Evolutionary conservation across 1,140 invertebrate species (phyloP), one percentile per base, ranked within the genome.

Genomic region (Probaryconus sp.): DNA sequence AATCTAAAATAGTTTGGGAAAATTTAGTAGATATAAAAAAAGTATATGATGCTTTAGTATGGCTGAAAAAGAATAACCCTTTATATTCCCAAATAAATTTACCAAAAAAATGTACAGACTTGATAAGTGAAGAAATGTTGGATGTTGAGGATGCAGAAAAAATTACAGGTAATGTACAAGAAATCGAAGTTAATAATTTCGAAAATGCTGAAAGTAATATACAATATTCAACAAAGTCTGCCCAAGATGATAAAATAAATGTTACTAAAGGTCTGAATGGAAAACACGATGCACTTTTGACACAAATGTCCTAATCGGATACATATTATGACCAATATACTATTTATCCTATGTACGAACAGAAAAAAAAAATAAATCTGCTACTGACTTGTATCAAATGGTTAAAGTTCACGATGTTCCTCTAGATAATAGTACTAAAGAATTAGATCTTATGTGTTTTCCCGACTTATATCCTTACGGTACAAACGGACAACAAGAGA

Each of bases 391-490:
- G 1, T 77, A 77, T 69, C 70, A n/a, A n/a, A n/a, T n/a, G n/a
- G n/a, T n/a, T n/a, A n/a, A n/a, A n/a, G n/a, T n/a, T n/a, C n/a
- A n/a, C 11, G 75, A 70, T 9, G 5, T 38, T 14, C 53, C 67
- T 31, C 30, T 77, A n/a, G 55, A 79, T 76, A 53, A 43, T 20
- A 9, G 51, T 11, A 21, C 35, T 16, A 31, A 76, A 28, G 10
- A 40, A 30, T 56, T 76, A 30, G 77, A 81, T 68, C 14, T 77
- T 24, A 50, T 48, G 38, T 81, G 77, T 74, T 82, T 75, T n/a
- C n/a, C n/a, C n/a, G n/a, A n/a, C n/a, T n/a, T n/a, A n/a, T n/a
- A n/a, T n/a, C n/a, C n/a, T n/a, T 58, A 55, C 10, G 78, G 73
- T 1, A 60, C n/a, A 51, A 70, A 78, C 48, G 77, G 79, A 0